Conservation (phyloP, 2,797 vertebrate species). For the Anguilla obscura region DNA sequence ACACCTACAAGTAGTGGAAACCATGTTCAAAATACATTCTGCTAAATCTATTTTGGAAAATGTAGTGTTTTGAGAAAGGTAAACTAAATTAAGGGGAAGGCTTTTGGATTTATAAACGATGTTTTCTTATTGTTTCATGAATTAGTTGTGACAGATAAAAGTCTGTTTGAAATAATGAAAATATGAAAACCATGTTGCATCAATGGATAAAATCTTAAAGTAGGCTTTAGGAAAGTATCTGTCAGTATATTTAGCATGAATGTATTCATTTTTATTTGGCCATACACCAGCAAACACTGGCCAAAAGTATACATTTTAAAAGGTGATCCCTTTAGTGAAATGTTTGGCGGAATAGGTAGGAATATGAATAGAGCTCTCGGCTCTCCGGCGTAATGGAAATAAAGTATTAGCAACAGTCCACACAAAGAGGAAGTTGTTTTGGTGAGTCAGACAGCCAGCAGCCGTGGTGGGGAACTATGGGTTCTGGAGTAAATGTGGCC, state of each 20-base stretch:
- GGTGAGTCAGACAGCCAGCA: not conserved
- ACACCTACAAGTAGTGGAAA: not conserved
- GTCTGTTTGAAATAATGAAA: not conserved
- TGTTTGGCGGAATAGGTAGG: not conserved
- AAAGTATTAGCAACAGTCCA: not conserved
- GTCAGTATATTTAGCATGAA: not conserved
- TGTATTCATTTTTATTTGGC: not conserved
- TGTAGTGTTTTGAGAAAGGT: constrained; percentile 1
- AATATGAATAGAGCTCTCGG: not conserved
- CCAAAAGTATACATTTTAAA: not conserved
- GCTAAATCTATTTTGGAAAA: constrained; percentile 1
- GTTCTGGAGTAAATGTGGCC: not conserved
- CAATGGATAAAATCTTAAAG: not conserved
- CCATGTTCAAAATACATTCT: not conserved
- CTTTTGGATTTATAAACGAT: not conserved
- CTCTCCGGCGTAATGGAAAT: not conserved
- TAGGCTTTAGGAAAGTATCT: not conserved
- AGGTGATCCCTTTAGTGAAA: not conserved
- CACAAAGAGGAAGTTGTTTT: not conserved
- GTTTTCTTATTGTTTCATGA: not conserved
- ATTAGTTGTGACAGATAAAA: not conserved
- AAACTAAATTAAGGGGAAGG: constrained; percentile 9
- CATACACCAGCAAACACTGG: not conserved
- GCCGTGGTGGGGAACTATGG: not conserved
- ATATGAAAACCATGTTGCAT: not conserved